These are phyloP conservation scores for Leucoraja ocellata DNA, from an alignment of 2,797 vertebrate species.

Conservation along the genomic window DNA sequence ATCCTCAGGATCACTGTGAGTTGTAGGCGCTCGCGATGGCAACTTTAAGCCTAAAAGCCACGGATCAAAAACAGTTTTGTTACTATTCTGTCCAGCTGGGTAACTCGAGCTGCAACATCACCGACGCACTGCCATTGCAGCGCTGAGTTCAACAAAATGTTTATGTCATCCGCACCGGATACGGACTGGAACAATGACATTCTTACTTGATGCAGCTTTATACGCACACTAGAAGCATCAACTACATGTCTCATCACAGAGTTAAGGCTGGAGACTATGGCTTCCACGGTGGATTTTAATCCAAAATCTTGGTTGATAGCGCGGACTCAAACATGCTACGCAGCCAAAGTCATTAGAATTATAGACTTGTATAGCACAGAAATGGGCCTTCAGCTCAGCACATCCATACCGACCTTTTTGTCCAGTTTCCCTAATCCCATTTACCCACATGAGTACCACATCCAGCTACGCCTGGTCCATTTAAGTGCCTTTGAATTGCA, in stretches of 20 bases:
- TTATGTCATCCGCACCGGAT: too few species aligned
- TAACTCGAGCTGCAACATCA: background rate
- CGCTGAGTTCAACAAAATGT: too few species aligned
- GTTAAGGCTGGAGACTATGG: background rate
- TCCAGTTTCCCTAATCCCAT: too few species aligned
- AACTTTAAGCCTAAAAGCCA: constrained; percentile 74
- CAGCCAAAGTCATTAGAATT: too few species aligned
- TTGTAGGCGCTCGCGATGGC: constrained; percentile 70
- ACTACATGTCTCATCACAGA: background rate
- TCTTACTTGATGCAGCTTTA: background rate
- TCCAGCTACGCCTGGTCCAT: too few species aligned
- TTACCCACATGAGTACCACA: too few species aligned
- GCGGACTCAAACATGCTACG: too few species aligned
- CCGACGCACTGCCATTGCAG: background rate
- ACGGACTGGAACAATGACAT: too few species aligned
- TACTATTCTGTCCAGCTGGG: background rate
- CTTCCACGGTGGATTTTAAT: background rate
- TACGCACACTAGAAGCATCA: background rate
- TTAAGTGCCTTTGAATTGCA: background rate
- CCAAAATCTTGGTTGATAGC: background rate
- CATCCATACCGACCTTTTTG: too few species aligned
- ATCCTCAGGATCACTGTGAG: constrained; percentile 59
- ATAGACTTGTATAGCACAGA: too few species aligned
- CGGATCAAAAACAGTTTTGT: constrained; percentile 29
- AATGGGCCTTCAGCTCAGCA: too few species aligned